These are phyloP conservation scores for Pyrrhura leucotis DNA, from an alignment of 2,797 vertebrate species.

Conservation along the genomic window DNA sequence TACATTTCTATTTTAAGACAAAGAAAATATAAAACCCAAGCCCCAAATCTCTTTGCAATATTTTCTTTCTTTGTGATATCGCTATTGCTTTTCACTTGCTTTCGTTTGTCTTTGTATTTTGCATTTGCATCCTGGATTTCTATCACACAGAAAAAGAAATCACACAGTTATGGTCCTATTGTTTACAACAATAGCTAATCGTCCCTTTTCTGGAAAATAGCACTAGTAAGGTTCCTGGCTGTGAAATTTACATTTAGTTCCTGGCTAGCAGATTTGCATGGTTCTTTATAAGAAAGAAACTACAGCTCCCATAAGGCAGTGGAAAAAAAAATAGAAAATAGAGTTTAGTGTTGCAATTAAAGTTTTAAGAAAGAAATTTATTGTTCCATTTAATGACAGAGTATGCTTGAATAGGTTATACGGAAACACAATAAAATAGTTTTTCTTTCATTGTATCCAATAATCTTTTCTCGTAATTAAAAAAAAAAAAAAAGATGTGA, in stretches of 20 bases:
- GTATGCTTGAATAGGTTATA: not conserved
- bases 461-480: not conserved
- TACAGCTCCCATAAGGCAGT: not conserved
- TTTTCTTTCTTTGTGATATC: not conserved
- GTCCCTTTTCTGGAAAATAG: not conserved
- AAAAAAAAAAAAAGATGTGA: not conserved
- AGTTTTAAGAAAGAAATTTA: not conserved
- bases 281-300: conserved; percentile 2
- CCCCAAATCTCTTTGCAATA: conserved; percentile 38
- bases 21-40: conserved; percentile 29
- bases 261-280: not conserved
- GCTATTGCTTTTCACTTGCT: not conserved
- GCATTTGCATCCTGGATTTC: conserved; percentile 21
- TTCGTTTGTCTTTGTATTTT: conserved; percentile 4
- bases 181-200: not conserved
- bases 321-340: not conserved
- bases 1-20: conserved; percentile 34
- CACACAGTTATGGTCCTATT: not conserved
- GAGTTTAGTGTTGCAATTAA: not conserved
- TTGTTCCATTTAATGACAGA: not conserved
- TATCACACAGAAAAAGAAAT: not conserved
- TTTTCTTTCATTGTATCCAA: not conserved
- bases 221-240: not conserved
- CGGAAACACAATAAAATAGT: not conserved
- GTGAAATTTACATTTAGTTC: not conserved